phyloP scores from a whole-genome alignment of 2,113 vertebrate species.

The Athene noctua region DNA sequence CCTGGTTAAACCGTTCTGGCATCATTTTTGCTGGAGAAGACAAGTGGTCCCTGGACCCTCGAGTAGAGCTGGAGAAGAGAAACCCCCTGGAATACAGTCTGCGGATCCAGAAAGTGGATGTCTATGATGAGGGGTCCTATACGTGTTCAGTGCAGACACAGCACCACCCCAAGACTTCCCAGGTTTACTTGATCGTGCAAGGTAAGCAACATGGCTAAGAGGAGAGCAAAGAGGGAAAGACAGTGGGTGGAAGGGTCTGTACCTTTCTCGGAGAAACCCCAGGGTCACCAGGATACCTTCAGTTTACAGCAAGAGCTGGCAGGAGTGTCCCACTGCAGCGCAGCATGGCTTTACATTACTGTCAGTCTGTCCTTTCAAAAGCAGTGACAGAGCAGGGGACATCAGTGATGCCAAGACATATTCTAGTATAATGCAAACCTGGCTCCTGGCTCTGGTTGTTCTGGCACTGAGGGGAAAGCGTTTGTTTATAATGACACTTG shows the following conservation, averaged over 20 bases:
- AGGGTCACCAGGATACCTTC: not conserved
- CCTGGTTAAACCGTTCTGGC: slow-evolving; percentile 98
- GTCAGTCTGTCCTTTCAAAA: not conserved
- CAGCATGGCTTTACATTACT: not conserved
- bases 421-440: not conserved
- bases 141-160: slow-evolving; percentile 98
- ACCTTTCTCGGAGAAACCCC: not conserved
- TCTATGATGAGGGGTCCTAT: slow-evolving; percentile 95
- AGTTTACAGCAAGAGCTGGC: not conserved
- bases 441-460: not conserved
- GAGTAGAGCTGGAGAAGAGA: slow-evolving; percentile 95
- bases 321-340: accelerated
- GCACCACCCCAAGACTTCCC: slow-evolving; percentile 93
- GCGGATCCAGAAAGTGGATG: slow-evolving; percentile 97
- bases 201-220: slow-evolving; percentile 75
- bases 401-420: not conserved
- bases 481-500: not conserved
- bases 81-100: slow-evolving; percentile 97
- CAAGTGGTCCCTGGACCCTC: slow-evolving; percentile 98
- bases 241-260: not conserved
- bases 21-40: slow-evolving; percentile 98
- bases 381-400: not conserved
- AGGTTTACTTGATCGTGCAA: slow-evolving; percentile 98
- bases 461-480: not conserved
- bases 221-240: not conserved